These are phyloP conservation scores for Forbesichthys agassizii DNA, from an alignment of 2,113 vertebrate species.

Conservation along the genomic window DNA sequence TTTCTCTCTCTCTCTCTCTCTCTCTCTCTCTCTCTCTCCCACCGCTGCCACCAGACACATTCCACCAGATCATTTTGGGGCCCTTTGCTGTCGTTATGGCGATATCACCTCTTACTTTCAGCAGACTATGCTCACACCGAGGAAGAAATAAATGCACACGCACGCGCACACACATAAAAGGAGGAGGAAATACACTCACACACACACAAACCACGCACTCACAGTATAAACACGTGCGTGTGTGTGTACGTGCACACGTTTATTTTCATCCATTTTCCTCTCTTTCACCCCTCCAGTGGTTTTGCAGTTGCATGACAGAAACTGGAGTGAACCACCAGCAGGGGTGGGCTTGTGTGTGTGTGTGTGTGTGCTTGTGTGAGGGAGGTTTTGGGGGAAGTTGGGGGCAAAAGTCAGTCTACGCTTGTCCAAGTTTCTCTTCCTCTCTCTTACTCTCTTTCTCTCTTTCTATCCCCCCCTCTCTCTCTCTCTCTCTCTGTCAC, in stretches of 20 bases:
- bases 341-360: background rate
- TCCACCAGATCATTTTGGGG: too few species aligned
- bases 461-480: background rate
- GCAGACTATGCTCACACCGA: too few species aligned
- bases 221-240: background rate
- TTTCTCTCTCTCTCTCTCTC: conserved; percentile 20
- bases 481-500: background rate
- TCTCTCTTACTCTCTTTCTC: background rate
- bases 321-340: too few species aligned
- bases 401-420: conserved; percentile 73
- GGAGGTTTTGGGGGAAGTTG: conserved; percentile 38
- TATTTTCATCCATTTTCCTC: background rate
- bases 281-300: background rate
- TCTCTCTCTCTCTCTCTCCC: too few species aligned
- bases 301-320: background rate
- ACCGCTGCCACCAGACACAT: too few species aligned
- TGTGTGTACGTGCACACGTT: too few species aligned
- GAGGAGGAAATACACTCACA: conserved; percentile 18
- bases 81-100: too few species aligned
- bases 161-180: conserved; percentile 24
- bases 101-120: too few species aligned
- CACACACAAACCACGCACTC: background rate
- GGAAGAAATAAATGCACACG: too few species aligned
- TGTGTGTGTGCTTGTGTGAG: conserved; percentile 6
- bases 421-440: conserved; percentile 64